A percentile compares a stretch with the other conserved stretches of the same genome.
phyloP scores from a whole-genome alignment of 1,140 invertebrate genomes.

The Chymomyza costata region DNA sequence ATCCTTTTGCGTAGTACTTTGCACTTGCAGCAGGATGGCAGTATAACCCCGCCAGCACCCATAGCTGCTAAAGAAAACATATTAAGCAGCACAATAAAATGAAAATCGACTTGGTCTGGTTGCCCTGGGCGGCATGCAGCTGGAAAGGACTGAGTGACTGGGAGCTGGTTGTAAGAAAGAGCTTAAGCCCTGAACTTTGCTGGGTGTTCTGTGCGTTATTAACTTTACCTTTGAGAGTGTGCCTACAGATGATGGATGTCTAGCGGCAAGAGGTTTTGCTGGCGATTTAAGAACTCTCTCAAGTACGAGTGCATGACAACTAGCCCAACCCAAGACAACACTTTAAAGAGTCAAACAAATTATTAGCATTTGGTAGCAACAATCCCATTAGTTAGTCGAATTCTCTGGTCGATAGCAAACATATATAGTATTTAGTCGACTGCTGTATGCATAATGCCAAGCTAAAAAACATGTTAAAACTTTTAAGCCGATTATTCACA shows the following conservation, averaged over 20 bases:
- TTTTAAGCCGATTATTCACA: slow-evolving; percentile 73
- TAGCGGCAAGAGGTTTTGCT: background rate
- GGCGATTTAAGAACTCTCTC: background rate
- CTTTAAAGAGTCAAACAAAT: background rate
- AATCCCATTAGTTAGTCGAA: background rate
- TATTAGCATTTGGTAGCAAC: too few relatives aligned
- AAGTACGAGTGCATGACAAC: background rate
- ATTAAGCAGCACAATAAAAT: slow-evolving; percentile 52
- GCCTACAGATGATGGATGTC: too few relatives aligned
- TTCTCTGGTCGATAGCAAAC: too few relatives aligned
- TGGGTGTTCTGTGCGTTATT: background rate
- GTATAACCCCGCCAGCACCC: background rate
- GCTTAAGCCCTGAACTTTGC: slow-evolving; percentile 2
- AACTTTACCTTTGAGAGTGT: slow-evolving; percentile 2
- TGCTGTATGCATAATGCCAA: too few relatives aligned
- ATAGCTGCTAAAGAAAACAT: slow-evolving; percentile 44
- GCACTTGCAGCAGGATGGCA: slow-evolving; percentile 4
- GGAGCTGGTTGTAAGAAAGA: background rate
- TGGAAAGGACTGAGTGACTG: slow-evolving; percentile 9
- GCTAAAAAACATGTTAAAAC: slow-evolving; percentile 64
- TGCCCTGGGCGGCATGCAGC: slow-evolving; percentile 14
- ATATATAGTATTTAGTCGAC: too few relatives aligned
- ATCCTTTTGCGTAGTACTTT: slow-evolving; percentile 35
- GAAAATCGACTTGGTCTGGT: slow-evolving; percentile 39
- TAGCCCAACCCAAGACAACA: background rate